A percentile compares a stretch with the other conserved stretches of the same genome.
phyloP scores from a whole-genome alignment of 1,140 invertebrate genomes.

The Marisa cornuarietis region DNA sequence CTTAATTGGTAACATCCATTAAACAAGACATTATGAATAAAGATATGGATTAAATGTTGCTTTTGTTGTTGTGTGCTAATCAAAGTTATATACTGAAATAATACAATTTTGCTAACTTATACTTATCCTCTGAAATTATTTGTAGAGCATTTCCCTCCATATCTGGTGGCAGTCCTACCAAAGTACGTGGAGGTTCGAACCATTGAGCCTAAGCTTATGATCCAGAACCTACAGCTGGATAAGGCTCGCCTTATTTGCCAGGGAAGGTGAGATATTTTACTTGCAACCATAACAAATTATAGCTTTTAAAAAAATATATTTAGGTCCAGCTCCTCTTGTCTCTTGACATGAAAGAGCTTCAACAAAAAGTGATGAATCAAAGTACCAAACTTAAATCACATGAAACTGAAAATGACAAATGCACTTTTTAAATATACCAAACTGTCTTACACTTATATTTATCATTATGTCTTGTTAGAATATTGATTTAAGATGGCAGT shows the following conservation, averaged over 20 bases:
- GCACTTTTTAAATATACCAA: background rate
- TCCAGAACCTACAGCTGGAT: constrained; percentile 80
- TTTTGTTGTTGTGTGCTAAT: too few relatives aligned
- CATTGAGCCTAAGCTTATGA: constrained; percentile 75
- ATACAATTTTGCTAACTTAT: too few relatives aligned
- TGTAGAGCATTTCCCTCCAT: constrained; percentile 82
- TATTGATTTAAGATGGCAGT: too few relatives aligned
- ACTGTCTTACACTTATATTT: background rate
- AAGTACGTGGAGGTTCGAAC: constrained; percentile 86
- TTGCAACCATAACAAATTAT: background rate
- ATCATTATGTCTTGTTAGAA: background rate
- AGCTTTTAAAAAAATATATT: background rate
- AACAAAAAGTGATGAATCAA: background rate
- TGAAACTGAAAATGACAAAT: background rate
- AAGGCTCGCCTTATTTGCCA: constrained; percentile 69
- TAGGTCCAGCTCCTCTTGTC: background rate
- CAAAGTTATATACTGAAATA: too few relatives aligned
- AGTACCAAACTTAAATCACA: background rate
- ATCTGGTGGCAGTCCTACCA: constrained; percentile 83
- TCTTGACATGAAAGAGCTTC: background rate
- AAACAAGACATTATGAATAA: too few relatives aligned
- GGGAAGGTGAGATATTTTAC: constrained; percentile 44
- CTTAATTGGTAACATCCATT: too few relatives aligned
- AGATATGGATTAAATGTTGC: too few relatives aligned
- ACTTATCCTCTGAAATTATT: background rate